Conservation (phyloP, 2,113 vertebrate species). For the Axis porcinus region DNA sequence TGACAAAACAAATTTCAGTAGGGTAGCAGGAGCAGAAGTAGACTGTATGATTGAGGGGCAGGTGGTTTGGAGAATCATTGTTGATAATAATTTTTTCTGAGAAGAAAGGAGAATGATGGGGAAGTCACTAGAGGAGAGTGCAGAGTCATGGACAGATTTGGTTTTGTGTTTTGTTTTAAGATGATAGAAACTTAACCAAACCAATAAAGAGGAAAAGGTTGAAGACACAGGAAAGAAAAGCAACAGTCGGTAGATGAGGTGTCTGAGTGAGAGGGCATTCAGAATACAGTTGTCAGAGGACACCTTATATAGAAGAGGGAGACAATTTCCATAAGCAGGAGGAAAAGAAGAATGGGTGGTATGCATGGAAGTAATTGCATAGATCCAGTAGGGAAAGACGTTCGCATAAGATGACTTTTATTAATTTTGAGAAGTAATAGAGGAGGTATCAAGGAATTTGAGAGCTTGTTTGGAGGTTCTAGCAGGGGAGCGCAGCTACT, state of each 20-base stretch:
- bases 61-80: not conserved
- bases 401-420: not conserved
- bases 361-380: not conserved
- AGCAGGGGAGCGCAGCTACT: no score
- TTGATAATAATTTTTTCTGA: not conserved
- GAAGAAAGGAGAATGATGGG: not conserved
- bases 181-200: not conserved
- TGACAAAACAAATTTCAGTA: not conserved
- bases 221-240: not conserved
- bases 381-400: not conserved
- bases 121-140: not conserved
- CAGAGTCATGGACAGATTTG: not conserved
- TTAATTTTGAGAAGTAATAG: not conserved
- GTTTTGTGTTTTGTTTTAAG: not conserved
- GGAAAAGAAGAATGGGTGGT: not conserved
- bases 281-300: not conserved
- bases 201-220: not conserved
- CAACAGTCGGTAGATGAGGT: not conserved
- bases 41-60: not conserved
- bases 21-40: not conserved
- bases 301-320: not conserved
- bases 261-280: not conserved
- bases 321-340: not conserved
- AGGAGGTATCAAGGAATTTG: not conserved
- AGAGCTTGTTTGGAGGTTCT: no score